Percentiles rank a stretch among this genome's conserved stretches.
These are phyloP conservation scores for Falco columbarius DNA, from an alignment of 2,797 vertebrate species.

Conservation along the genomic window DNA sequence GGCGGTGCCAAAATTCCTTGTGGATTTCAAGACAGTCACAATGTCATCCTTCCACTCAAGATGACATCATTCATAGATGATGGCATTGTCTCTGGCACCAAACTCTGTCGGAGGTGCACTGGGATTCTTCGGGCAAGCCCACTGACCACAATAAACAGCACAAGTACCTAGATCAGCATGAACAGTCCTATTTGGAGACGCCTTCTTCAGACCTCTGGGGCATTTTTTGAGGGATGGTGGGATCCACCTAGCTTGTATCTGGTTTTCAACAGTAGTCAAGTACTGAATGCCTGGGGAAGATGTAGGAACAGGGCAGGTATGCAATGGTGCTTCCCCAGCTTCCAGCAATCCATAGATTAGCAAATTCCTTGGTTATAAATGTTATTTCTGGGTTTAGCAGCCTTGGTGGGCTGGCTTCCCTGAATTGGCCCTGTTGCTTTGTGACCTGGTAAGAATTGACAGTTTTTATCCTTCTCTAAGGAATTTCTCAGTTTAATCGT, in stretches of 20 bases:
- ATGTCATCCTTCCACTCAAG: not conserved
- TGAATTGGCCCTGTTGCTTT: not conserved
- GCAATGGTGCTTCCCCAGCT: not conserved
- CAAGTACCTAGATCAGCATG: not conserved
- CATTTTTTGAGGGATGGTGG: not conserved
- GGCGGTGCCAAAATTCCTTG: not conserved
- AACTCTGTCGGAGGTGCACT: not conserved
- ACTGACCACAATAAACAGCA: not conserved
- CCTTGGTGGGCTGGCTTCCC: not conserved
- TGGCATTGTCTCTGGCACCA: not conserved
- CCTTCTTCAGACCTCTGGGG: not conserved
- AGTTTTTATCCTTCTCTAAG: not conserved
- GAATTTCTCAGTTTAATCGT: not conserved
- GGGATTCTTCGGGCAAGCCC: not conserved
- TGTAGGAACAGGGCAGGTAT: not conserved
- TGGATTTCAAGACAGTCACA: not conserved
- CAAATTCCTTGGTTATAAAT: not conserved
- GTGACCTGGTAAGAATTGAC: not conserved
- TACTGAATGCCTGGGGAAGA: not conserved
- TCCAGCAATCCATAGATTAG: not conserved
- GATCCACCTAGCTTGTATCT: not conserved
- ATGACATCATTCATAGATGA: not conserved
- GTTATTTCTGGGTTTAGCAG: not conserved
- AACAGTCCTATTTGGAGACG: not conserved
- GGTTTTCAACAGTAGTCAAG: not conserved